Conservation (phyloP, 2,888 invertebrate species). For the Volucella inanis region DNA sequence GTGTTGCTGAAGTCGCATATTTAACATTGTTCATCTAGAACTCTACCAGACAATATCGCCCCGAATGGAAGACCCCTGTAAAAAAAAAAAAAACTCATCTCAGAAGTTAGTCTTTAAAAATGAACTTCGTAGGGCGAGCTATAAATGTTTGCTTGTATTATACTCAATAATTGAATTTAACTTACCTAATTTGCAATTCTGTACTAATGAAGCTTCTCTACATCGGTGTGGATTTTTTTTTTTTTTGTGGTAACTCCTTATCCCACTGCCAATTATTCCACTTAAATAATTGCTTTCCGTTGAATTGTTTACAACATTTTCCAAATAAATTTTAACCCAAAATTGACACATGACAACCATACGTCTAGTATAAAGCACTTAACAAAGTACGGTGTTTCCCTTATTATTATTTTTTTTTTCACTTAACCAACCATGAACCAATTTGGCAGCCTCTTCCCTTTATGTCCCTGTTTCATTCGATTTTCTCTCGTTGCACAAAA, state of each 20-base stretch:
- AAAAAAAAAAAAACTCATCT: too few relatives aligned
- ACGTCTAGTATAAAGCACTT: not conserved
- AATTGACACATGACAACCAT: conserved; percentile 13
- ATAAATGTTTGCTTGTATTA: too few relatives aligned
- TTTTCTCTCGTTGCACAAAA: conserved; percentile 7
- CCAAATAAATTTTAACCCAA: not conserved
- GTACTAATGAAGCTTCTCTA: too few relatives aligned
- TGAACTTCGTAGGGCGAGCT: too few relatives aligned
- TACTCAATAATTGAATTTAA: too few relatives aligned
- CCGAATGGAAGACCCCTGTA: too few relatives aligned
- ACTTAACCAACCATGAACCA: conserved; percentile 35
- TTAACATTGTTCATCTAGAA: too few relatives aligned
- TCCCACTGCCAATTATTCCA: conserved; percentile 14
- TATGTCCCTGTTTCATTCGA: conserved; percentile 2
- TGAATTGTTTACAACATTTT: not conserved
- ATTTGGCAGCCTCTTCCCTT: conserved; percentile 19
- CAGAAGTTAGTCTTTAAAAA: too few relatives aligned
- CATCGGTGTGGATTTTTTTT: too few relatives aligned
- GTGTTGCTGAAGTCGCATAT: too few relatives aligned
- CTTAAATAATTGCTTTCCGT: conserved; percentile 4
- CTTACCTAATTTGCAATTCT: too few relatives aligned
- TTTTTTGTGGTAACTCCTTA: not conserved
- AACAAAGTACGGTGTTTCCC: not conserved
- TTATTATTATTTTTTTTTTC: not conserved
- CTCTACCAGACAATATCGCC: too few relatives aligned